Evolutionary conservation across 2,797 vertebrate genomes (phyloP).

Genomic region (Enteromius argenteus): DNA sequence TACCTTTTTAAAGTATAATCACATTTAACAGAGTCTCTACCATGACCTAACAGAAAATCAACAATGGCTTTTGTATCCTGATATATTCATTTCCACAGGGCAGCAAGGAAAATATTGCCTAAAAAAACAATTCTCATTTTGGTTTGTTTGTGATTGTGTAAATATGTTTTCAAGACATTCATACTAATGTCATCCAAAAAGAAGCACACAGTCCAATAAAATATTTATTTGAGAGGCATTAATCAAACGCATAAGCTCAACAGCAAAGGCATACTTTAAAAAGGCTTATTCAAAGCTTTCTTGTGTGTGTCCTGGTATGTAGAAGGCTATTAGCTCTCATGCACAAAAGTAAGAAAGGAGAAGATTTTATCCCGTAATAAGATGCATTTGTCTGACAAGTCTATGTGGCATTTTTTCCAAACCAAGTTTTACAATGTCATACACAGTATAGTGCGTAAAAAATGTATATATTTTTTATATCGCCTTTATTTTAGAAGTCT

Average conservation of each 20-base stretch:
- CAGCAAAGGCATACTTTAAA: neutral
- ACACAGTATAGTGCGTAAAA: neutral
- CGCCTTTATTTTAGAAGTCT: too few relatives aligned
- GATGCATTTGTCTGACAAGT: neutral
- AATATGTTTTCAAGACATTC: neutral
- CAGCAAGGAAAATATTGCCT: neutral
- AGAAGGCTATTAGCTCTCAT: neutral
- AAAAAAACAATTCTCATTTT: neutral
- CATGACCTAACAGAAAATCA: constrained; percentile 4
- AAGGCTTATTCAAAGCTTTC: neutral
- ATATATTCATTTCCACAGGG: neutral
- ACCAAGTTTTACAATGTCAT: neutral
- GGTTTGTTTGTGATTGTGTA: neutral
- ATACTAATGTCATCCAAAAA: neutral
- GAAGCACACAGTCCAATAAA: neutral
- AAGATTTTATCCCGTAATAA: neutral
- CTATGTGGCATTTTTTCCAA: neutral
- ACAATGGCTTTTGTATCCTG: neutral
- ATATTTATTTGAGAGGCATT: neutral
- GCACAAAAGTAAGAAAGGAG: too few relatives aligned
- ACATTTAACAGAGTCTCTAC: neutral
- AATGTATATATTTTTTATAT: too few relatives aligned
- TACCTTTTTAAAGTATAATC: neutral
- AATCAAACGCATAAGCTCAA: neutral
- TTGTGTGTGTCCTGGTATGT: neutral